Evolutionary conservation across 2,113 vertebrate genomes (phyloP), one percentile per base, ranked within the genome.

Genomic region (Rhipidura dahli): DNA sequence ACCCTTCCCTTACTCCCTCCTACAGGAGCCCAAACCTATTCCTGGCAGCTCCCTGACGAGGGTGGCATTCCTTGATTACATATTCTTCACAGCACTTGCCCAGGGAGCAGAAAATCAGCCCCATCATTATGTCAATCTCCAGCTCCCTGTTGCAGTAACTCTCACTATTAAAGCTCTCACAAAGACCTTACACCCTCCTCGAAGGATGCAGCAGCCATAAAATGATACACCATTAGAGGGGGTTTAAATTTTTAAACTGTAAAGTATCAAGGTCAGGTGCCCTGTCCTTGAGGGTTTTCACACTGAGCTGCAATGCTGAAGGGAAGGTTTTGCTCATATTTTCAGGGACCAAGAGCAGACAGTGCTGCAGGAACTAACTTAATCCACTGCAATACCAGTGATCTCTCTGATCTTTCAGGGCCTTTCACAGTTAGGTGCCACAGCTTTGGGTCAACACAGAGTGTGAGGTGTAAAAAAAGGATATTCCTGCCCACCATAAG

Each of bases 51-150:
- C 76, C 42, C 49, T 64, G 85, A 82, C 33, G 23, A 81, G 70
- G 28, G 64, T 27, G 64, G 83, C 44, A 65, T 50, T 73, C 77
- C 76, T 76, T 90, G 65, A 94, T 94, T 87, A 73, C 70, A 45
- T 18, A 90, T 92, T 96, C 78, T 93, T 82, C 50, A 60, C 17
- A 70, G 65, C 73, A 78, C 21, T 82, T 60, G 78, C 59, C 61
- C 83, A 90, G n/a, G 53, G 75, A 93, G 68, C 57, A 61, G 85
- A 91, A 93, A 93, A 94, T 91, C 90, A 89, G 89, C 69, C 79
- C 31, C 44, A 40, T 37, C 51, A 64, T 82, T n/a, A 84, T 33
- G 37, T 47, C 87, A 70, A 51, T 83, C 76, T 77, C 57, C 49
- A 81, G 40, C 49, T 87, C 72, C 63, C 60, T 72, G 20, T n/a